phyloP scores from a whole-genome alignment of 2,797 vertebrate species.

The Gymnoscopelus braueri region DNA sequence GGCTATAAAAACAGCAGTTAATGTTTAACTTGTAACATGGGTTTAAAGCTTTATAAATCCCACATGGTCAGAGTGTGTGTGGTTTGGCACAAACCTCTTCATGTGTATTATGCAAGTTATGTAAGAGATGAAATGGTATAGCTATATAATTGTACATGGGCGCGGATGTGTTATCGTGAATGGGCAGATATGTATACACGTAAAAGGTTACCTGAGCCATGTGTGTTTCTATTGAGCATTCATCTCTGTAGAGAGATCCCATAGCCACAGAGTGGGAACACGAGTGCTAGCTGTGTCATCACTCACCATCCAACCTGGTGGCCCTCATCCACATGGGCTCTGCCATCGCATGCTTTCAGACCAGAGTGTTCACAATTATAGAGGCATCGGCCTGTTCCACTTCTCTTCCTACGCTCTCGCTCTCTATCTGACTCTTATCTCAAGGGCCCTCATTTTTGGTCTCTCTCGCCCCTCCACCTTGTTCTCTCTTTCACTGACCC shows the following conservation, averaged over 20 bases:
- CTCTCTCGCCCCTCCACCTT: constrained; percentile 13
- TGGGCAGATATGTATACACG: constrained; percentile 9
- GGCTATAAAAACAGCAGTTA: neutral
- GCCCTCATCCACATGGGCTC: constrained; percentile 38
- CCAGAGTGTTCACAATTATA: constrained; percentile 28
- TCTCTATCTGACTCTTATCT: constrained; percentile 18
- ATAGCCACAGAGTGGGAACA: constrained; percentile 26
- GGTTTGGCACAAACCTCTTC: neutral
- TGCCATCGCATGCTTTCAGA: constrained; percentile 30
- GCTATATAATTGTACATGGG: neutral
- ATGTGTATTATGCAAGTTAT: constrained; percentile 11
- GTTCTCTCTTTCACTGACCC: constrained; percentile 19
- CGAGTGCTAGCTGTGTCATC: constrained; percentile 34
- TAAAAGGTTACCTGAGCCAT: constrained; percentile 42
- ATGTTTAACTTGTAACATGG: neutral
- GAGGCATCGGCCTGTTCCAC: constrained; percentile 33
- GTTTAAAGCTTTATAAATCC: constrained; percentile 7
- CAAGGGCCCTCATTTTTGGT: constrained; percentile 39
- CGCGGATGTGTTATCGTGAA: constrained; percentile 12
- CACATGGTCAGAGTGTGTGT: constrained; percentile 22
- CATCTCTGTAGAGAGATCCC: constrained; percentile 35
- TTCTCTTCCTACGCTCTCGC: constrained; percentile 46
- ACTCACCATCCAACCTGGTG: constrained; percentile 41
- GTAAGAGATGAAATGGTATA: constrained; percentile 25
- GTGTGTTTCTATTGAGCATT: constrained; percentile 21